Evolutionary conservation across 2,113 vertebrate genomes (phyloP), one percentile per base, ranked within the genome.

Genomic region (Arothron firmamentum): DNA sequence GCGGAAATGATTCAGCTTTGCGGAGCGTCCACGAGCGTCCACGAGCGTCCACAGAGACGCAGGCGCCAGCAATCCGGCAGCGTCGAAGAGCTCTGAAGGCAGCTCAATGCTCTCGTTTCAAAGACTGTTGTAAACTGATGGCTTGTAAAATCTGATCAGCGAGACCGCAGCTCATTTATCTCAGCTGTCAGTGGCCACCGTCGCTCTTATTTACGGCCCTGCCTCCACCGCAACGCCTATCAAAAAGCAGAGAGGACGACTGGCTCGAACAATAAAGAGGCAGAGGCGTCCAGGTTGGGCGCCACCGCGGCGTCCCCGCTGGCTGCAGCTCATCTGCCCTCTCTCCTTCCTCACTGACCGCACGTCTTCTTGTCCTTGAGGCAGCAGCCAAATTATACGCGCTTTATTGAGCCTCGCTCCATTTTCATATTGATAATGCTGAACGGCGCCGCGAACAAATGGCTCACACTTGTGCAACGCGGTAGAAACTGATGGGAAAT

Each of bases 231-330:
- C 17, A 49, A 12, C 3, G 8, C 11, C 34, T 66, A 65, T 67
- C 53, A 74, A 76, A 74, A 20, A 42, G 52, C 42, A 65, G 67
- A 75, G 23, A 70, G 62, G 77, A 41, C 52, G 63, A 78, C 54
- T 54, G 73, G 82, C 82, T 72, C 4, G 6, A 46, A 70, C 72
- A 77, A 77, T 77, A 73, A 82, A 78, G 48, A 73, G 67, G 67
- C 72, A 60, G 62, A 65, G 62, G 41, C 47, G 21, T 34, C 70
- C 61, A 56, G 59, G 58, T 57, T 48, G 1, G 14, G 41, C 58
- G 21, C 21, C 2, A 3, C 21, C 21, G 21, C 21, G 3, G 21
- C 45, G 23, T 15, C 43, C 6, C 62, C 38, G 52, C 56, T 19
- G 14, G 42, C 15, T 11, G 41, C 54, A 57, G 52, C 43, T 73